phyloP scores from a whole-genome alignment of 2,797 vertebrate genomes.

The Sebastiscus tertius region DNA sequence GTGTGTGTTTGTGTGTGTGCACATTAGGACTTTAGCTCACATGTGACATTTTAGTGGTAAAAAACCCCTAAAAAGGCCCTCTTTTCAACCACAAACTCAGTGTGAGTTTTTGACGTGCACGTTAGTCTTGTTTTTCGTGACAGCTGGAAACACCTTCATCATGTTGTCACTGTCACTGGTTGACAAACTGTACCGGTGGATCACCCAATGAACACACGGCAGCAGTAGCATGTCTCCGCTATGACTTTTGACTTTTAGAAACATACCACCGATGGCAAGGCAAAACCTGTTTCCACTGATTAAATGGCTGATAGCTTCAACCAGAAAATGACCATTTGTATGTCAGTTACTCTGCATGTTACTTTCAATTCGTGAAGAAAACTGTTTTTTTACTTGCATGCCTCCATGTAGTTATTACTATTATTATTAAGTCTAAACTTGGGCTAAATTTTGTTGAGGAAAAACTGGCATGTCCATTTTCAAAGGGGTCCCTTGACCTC shows the following conservation, averaged over 20 bases:
- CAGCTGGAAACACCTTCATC: slow-evolving; percentile 34
- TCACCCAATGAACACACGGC: not conserved
- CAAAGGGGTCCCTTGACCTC: too few species aligned
- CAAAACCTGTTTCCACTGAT: not conserved
- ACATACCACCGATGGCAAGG: not conserved
- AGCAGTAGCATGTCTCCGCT: not conserved
- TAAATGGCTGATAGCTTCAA: not conserved
- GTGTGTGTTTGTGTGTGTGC: not conserved
- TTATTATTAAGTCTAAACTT: too few species aligned
- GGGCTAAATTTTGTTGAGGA: too few species aligned
- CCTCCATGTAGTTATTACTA: too few species aligned
- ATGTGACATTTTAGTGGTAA: not conserved
- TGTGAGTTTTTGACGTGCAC: not conserved
- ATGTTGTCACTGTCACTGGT: slow-evolving; percentile 5
- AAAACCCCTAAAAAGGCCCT: fast-evolving
- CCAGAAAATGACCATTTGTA: too few species aligned
- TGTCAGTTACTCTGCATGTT: too few species aligned
- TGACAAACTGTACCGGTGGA: not conserved
- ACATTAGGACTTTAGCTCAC: not conserved
- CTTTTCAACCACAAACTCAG: not conserved
- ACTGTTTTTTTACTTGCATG: too few species aligned
- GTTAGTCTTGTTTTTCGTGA: slow-evolving; percentile 22
- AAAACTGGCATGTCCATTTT: too few species aligned
- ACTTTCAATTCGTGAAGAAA: too few species aligned
- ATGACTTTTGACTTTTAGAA: slow-evolving; percentile 1